Conservation (phyloP, 2,797 vertebrate genomes). For the Ispidina picta region DNA sequence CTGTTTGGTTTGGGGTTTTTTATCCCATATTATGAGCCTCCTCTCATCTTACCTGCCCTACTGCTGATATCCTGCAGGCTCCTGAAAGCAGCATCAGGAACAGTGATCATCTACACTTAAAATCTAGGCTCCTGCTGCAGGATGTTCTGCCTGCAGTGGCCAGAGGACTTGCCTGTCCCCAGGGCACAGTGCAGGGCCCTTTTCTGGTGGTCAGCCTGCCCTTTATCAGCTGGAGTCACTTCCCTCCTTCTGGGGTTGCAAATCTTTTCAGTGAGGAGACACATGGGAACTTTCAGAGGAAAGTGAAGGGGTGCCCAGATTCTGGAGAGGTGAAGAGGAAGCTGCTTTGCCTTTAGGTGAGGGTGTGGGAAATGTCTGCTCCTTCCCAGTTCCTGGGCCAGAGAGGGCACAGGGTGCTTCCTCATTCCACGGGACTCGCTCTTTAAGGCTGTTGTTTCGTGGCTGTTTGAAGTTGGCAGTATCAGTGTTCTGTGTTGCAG, state of each 20-base stretch:
- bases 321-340: neutral
- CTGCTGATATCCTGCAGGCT: neutral
- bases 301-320: neutral
- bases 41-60: neutral
- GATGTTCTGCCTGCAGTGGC: neutral
- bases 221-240: neutral
- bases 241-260: neutral
- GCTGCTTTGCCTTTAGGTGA: neutral
- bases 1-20: neutral
- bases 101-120: neutral
- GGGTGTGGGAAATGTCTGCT: constrained; percentile 32
- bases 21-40: rapidly evolving
- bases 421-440: neutral
- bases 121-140: rapidly evolving
- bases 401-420: neutral
- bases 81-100: neutral
- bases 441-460: neutral
- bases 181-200: neutral
- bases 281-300: neutral
- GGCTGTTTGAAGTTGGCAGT: neutral
- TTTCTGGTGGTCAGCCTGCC: neutral
- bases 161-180: neutral
- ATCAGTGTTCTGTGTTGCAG: neutral
- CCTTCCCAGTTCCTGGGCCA: neutral
- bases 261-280: neutral